Conservation (phyloP, 1,140 invertebrate species). For the Carcinoscorpius rotundicauda region DNA sequence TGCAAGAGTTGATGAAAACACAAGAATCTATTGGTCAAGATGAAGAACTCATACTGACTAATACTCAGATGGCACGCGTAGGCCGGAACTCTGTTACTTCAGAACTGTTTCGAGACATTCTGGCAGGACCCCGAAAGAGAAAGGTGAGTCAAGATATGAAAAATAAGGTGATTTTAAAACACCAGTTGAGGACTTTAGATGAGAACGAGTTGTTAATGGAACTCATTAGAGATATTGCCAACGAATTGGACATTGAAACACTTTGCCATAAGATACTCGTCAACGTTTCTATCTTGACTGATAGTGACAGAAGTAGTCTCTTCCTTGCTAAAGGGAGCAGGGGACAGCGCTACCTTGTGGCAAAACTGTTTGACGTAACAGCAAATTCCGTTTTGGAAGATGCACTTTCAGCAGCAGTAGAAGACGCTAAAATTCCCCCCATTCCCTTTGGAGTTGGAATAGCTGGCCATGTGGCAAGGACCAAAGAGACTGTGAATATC, state of each 20-base stretch:
- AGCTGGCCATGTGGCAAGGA: conserved; percentile 74
- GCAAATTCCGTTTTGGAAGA: conserved; percentile 70
- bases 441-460: conserved; percentile 85
- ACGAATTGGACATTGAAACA: conserved; percentile 82
- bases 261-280: conserved; percentile 88
- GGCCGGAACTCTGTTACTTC: conserved; percentile 61
- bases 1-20: conserved; percentile 20
- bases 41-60: conserved; percentile 10
- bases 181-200: conserved; percentile 20
- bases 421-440: conserved; percentile 35
- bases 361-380: conserved; percentile 84
- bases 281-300: conserved; percentile 73
- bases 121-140: conserved; percentile 40
- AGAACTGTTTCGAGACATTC: conserved; percentile 63
- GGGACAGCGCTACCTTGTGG: conserved; percentile 62
- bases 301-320: conserved; percentile 71
- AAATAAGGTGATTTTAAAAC: conserved; percentile 28
- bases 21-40: conserved; percentile 2
- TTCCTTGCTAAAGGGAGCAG: conserved; percentile 70
- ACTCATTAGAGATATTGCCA: conserved; percentile 80
- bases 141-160: conserved; percentile 12
- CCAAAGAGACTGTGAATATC: conserved; percentile 77
- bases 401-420: conserved; percentile 57
- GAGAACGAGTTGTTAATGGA: conserved; percentile 64
- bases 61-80: conserved; percentile 19